Evolutionary conservation across 1,140 invertebrate genomes (phyloP), one percentile per base, ranked within the genome.

Genomic region (Chymomyza costata): DNA sequence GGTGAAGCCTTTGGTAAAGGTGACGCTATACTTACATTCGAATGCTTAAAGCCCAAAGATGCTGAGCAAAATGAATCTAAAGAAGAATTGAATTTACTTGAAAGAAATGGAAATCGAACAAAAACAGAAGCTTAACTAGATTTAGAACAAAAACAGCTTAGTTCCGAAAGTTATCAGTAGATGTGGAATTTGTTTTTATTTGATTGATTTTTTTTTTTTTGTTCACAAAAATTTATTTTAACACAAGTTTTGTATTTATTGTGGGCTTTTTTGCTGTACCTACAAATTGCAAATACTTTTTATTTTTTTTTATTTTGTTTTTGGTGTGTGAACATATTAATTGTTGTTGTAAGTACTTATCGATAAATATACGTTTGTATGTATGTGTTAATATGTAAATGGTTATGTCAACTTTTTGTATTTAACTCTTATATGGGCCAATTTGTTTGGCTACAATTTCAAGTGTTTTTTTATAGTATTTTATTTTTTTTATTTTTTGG

Each of bases 1-100:
- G 71, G 71, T n/a, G 71, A 76, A 17, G 44, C 50, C 7, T 76
- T 76, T 41, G 71, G 71, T 19, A 63, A 60, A 51, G 71, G 37
- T 2, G 71, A 76, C 8, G 40, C 66, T 1, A 50, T 78, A 51
- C 38, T 58, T 6, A 85, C 89, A 16, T 90, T 89, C 65, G 82
- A 85, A 19, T 88, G 86, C 44, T 85, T 82, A 39, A 70, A 64
- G 2, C 39, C 38, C 3, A 31, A 17, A 16, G 34, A 63, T n/a
- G 60, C 70, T 14, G 60, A 67, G 11, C 37, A 46, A 25, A 53
- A 65, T 3, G 62, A 67, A 17, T 40, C 50, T 21, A 68, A 81
- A 7, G 61, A 66, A 34, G 70, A 83, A 32, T 39, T 83, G 1
- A 67, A 58, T 15, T 39, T 73, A 16, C 47, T 67, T 34, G 62